Evolutionary conservation across 1,140 invertebrate genomes (phyloP).

Genomic region (Caenorhabditis inopinata): DNA sequence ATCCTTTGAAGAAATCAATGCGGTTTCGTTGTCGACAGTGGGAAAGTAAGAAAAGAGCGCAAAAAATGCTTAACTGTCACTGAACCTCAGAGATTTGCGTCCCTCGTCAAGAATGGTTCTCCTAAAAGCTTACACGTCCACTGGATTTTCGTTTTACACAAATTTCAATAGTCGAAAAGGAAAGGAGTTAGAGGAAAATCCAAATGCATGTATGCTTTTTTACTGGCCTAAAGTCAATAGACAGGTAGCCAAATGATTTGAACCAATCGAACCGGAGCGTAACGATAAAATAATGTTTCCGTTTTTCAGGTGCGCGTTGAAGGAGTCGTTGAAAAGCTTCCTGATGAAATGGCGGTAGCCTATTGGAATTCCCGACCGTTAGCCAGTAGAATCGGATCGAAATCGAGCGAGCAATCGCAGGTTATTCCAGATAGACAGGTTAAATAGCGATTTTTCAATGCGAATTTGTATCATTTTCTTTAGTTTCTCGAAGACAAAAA

Average conservation of each 20-base stretch:
- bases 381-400: slow-evolving; percentile 81
- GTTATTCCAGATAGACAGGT: slow-evolving; percentile 76
- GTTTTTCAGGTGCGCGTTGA: slow-evolving; percentile 78
- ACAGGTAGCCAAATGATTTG: slow-evolving; percentile 68
- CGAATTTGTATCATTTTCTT: slow-evolving; percentile 31
- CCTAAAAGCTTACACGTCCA: slow-evolving; percentile 69
- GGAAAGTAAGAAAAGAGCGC: slow-evolving; percentile 35
- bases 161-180: slow-evolving; percentile 69
- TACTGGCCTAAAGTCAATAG: slow-evolving; percentile 82
- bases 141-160: slow-evolving; percentile 70
- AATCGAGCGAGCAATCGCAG: slow-evolving; percentile 80
- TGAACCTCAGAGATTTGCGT: slow-evolving; percentile 67
- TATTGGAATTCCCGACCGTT: slow-evolving; percentile 84
- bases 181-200: slow-evolving; percentile 75
- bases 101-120: slow-evolving; percentile 70
- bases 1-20: slow-evolving; percentile 46
- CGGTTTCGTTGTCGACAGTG: slow-evolving; percentile 47
- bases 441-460: neutral
- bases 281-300: no score
- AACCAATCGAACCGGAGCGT: no score
- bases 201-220: slow-evolving; percentile 81
- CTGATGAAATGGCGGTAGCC: slow-evolving; percentile 75
- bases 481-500: slow-evolving; percentile 62
- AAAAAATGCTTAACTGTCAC: neutral
- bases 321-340: slow-evolving; percentile 78